Evolutionary conservation across 2,888 invertebrate species (phyloP).

Genomic region (Oscheius sp.): DNA sequence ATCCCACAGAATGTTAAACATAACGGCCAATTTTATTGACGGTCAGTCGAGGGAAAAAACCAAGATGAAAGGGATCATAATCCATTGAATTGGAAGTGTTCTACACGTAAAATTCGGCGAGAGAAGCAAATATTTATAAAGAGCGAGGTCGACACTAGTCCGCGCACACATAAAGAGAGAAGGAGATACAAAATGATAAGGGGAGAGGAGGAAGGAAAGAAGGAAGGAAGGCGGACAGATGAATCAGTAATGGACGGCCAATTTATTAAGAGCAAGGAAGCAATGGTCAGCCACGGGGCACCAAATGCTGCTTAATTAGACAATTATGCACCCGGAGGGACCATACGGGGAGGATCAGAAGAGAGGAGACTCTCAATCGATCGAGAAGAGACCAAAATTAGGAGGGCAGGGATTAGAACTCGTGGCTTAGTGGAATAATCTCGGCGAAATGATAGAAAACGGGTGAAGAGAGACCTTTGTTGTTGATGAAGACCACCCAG

Average conservation of each 20-base stretch:
- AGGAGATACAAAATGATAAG: neutral
- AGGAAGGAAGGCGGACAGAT: neutral
- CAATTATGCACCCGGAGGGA: conserved; percentile 35
- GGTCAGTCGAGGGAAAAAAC: neutral
- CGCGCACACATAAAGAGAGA: conserved; percentile 28
- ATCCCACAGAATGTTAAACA: neutral
- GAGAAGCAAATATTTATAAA: conserved; percentile 34
- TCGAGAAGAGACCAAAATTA: neutral
- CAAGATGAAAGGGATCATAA: neutral
- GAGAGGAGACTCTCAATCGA: conserved; percentile 32
- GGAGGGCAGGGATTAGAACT: no score
- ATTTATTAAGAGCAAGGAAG: conserved; percentile 36
- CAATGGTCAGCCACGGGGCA: conserved; percentile 23
- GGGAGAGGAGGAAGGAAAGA: neutral
- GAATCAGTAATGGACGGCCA: conserved; percentile 29
- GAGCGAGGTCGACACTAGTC: conserved; percentile 33
- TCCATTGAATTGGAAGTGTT: conserved; percentile 8
- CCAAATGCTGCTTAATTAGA: conserved; percentile 42
- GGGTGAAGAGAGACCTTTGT: no score
- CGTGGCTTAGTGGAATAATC: no score
- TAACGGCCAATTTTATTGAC: neutral
- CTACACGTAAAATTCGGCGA: conserved; percentile 22
- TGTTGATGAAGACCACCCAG: no score
- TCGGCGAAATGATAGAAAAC: no score
- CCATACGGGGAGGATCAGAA: conserved; percentile 24